A percentile compares a stretch with the other conserved stretches of the same genome.
Evolutionary conservation across 2,113 vertebrate species (phyloP).

Genomic region (Aleadryas rufinucha): DNA sequence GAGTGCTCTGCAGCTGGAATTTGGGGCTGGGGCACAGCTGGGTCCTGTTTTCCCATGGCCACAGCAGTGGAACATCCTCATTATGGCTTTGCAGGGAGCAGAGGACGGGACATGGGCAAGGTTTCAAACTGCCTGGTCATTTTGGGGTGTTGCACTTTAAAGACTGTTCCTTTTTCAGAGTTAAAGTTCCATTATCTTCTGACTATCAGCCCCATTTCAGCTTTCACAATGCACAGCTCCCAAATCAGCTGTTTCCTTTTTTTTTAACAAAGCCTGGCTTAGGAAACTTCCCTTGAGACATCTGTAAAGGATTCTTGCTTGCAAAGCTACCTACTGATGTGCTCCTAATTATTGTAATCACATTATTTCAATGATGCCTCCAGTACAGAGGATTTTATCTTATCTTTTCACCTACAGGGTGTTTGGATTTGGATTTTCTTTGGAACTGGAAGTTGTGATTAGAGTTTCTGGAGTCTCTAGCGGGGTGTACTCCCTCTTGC

Average conservation of each 20-base stretch:
- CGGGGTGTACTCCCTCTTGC: neutral
- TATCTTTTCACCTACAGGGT: neutral
- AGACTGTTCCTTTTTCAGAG: neutral
- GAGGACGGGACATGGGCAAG: neutral
- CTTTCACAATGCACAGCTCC: neutral
- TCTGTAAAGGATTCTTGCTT: neutral
- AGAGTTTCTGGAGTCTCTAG: neutral
- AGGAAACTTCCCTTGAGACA: neutral
- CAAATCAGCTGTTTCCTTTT: neutral
- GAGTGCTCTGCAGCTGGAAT: neutral
- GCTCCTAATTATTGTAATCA: neutral
- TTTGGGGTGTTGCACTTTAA: neutral
- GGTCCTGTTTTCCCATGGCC: neutral
- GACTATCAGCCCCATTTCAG: neutral
- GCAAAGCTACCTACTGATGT: neutral
- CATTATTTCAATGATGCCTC: neutral
- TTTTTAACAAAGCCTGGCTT: neutral
- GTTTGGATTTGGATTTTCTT: neutral
- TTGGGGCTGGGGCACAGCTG: neutral
- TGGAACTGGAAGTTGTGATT: neutral
- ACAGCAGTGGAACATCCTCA: rapidly evolving
- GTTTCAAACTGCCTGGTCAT: neutral
- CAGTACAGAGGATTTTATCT: neutral
- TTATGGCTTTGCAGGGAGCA: neutral
- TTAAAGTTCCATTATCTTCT: neutral